Base-by-base conservation (phyloP, 2,888 invertebrate species). In the Cephonodes hylas region DNA sequence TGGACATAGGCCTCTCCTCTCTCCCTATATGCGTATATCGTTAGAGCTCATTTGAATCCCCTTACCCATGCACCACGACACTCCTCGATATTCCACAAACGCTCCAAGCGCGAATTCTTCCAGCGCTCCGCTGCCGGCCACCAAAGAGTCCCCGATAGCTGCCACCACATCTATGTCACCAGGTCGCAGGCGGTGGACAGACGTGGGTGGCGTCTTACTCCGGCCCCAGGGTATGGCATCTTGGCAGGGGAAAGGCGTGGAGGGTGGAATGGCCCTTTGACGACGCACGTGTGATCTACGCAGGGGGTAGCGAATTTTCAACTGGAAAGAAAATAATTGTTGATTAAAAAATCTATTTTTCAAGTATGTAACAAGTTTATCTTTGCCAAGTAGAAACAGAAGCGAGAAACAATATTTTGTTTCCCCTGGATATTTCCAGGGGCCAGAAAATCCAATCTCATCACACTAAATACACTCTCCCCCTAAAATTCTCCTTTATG, bases 91-190 rank as follows among this genome's bases (percentile, higher is more conserved):
- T 79, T 96, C 96, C 65, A 96, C 94, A 73, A 96, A 94, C 0
- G 96, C 95, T 1, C 96, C 96, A 2, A 96, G 83, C 0, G 96
- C 95, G 75, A 93, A 96, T 79, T 95, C 95, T 67, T 96, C 96
- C 68, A 96, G 80, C 0, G 96, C 96, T 0, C 96, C 96, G 70
- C 95, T 96, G 38, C 95, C 96, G 1, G 96, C 96, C 1, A 96
- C 94, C 67, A 96, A 79, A 0, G 95, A 96, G 81, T 96, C 96
- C 0, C 96, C 96, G 68, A 96, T 93, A 0, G 95, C 95, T 0
- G 94, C 96, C 13, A 96, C 93, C 38, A 96, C 94, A 69, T 95
- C 95, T 57, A 96, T 95, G 68, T 92, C 92, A 0, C 96, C 96
- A 0, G 96, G 96, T 45, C 95, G 85, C 38, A 96, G 87, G 42